Base-by-base conservation (phyloP, 2,113 vertebrate genomes). In the Corydoras maculifer region DNA sequence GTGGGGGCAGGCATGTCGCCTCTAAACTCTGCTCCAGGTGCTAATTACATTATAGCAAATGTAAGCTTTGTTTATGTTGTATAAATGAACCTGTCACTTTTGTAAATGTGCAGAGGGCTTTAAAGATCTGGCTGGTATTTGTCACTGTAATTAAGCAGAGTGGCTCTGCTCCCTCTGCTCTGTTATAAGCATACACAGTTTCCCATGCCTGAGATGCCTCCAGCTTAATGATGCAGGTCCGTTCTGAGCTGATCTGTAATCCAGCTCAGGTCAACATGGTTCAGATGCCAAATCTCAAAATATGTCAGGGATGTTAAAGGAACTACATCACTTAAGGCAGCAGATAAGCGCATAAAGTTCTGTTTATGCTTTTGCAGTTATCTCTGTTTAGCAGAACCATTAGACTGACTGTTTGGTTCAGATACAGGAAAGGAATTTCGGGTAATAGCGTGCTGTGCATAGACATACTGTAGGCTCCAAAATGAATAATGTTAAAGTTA, bases 31-130 rank as follows among this genome's bases (percentile, higher is more conserved):
- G 72, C 73, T 67, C 58, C 62, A 74, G 74, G 60, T 75, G 69
- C 65, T 79, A 79, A 82, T 79, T 78, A 81, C 66, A 82, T 81
- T 75, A 73, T 60, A 67, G n/a, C 31, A 55, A 76, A 70, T 75
- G 74, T 79, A 78, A 73, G 72, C 75, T 78, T 69, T 77, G 82
- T 83, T 83, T 81, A 80, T 67, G 75, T 70, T 75, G 68, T 75
- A 61, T 65, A 82, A 81, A 81, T 75, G 76, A 77, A 74, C 54
- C 68, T 78, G 78, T 75, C 71, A 69, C 69, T 69, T 77, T 79
- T 81, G 65, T 32, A 61, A 64, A 63, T 65, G 62, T 53, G 58
- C 72, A 30, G 58, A 65, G 75, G 75, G 69, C 65, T 78, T 78
- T 72, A 75, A 67, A 43, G 69, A 57, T 59, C 58, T 12, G 49